Base-by-base conservation (phyloP, 2,888 invertebrate species). In the Zonitis immaculata region DNA sequence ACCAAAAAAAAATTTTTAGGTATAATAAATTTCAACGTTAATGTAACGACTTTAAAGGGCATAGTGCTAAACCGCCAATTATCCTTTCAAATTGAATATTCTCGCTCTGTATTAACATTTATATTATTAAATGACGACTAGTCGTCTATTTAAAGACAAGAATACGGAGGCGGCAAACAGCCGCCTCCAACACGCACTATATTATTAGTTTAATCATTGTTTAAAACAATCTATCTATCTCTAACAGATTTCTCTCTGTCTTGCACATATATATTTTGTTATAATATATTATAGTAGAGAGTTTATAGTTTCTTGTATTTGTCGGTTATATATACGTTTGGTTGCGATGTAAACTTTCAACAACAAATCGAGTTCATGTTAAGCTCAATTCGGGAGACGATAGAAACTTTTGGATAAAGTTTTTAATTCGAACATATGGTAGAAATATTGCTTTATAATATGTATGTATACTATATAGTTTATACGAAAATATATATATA, bases 351-450 rank as follows among this genome's bases (percentile, higher is more conserved):
- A 18, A 35, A 35, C 35, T 35, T 35, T 35, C 35, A 35, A 18
- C 35, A 35, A 35, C 35, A 35, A 35, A 35, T 35, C 35, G 35
- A 18, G 35, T 18, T 35, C 35, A 35, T 35, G 35, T 35, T 35
- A 16, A 35, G 14, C 35, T 35, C 35, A 35, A 35, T 35, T 14
- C 35, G 16, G 35, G 18, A 35, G 35, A 35, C 18, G 35, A 35
- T 35, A 35, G 35, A 35, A 35, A 35, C 35, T n/a, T 35, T 35
- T 5, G 35, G 16, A 6, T 35, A 9, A 18, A 35, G 35, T 35
- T 35, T 55, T 56, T 56, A 56, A 56, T 56, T 56, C 30, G 56
- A 56, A 52, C 56, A 51, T 54, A 54, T 45, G 51, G 14, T 26
- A 18, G 44, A 54, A 50, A 45, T 51, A 51, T 47, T 28, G 51